A percentile compares a stretch with the other conserved stretches of the same genome.
Conservation (phyloP, 2,888 invertebrate genomes). For the Tinea trinotella region DNA sequence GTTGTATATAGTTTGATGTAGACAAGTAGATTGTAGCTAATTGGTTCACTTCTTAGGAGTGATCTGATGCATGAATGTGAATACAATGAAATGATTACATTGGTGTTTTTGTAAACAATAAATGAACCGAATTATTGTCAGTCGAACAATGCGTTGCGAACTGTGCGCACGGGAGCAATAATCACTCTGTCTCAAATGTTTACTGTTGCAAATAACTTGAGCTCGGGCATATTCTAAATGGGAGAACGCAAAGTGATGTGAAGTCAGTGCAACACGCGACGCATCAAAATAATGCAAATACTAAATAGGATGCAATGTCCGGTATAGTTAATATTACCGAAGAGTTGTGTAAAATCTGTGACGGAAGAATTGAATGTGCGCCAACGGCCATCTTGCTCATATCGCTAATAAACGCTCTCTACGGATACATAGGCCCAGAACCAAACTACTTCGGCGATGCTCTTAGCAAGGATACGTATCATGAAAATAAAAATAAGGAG, state of each 20-base stretch:
- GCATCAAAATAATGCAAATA: not conserved
- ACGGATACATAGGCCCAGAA: slow-evolving; percentile 50
- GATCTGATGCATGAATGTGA: no score
- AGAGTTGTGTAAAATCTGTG: slow-evolving; percentile 59
- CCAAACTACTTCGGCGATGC: slow-evolving; percentile 45
- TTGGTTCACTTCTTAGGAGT: no score
- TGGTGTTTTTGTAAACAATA: not conserved
- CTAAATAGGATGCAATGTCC: slow-evolving; percentile 47
- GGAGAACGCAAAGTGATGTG: no score
- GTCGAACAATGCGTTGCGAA: no score
- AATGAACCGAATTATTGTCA: not conserved
- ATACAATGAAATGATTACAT: no score
- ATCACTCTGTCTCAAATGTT: no score
- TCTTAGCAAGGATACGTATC: slow-evolving; percentile 21
- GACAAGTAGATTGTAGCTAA: no score
- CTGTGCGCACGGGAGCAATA: no score
- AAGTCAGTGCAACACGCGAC: no score
- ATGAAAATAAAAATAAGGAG: slow-evolving; percentile 14
- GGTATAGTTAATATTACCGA: slow-evolving; percentile 44
- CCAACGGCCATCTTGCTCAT: slow-evolving; percentile 61
- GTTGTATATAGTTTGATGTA: no score
- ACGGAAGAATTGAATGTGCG: slow-evolving; percentile 59
- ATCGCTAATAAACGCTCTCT: slow-evolving; percentile 54
- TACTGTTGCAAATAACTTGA: no score
- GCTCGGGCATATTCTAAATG: no score